These are phyloP conservation scores for Wasmannia auropunctata DNA, from an alignment of 1,140 invertebrate genomes.

Conservation along the genomic window DNA sequence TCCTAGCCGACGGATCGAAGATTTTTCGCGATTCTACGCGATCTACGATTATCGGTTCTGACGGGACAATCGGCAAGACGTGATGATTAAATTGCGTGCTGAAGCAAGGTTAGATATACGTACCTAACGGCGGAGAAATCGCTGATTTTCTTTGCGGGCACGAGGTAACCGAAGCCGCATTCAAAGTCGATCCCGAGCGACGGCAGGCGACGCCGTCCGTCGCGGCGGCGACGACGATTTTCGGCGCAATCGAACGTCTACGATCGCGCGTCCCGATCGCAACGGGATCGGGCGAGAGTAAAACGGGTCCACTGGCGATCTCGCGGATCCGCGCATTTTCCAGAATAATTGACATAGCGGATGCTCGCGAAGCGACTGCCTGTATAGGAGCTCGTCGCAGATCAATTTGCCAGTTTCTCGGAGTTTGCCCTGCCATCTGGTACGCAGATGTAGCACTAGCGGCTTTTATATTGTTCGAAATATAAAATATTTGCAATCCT, in stretches of 20 bases:
- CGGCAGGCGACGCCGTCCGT: conserved; percentile 30
- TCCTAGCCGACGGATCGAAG: neutral
- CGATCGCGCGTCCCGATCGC: neutral
- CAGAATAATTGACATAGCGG: conserved; percentile 49
- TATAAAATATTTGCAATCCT: conserved; percentile 38
- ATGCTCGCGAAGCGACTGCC: conserved; percentile 55
- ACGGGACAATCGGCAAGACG: neutral
- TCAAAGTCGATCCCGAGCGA: conserved; percentile 41
- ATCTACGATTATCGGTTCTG: neutral
- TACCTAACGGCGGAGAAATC: conserved; percentile 21
- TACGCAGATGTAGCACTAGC: conserved; percentile 46
- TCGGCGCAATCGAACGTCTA: conserved; percentile 29
- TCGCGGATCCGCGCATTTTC: conserved; percentile 22
- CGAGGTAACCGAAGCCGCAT: conserved; percentile 15
- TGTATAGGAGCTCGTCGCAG: conserved; percentile 48
- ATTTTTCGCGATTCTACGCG: conserved; percentile 11
- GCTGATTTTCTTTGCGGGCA: neutral
- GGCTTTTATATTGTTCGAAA: conserved; percentile 55
- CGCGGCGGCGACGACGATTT: neutral
- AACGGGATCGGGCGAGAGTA: neutral
- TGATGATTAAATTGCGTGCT: neutral
- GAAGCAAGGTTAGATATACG: conserved; percentile 21
- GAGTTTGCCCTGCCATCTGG: conserved; percentile 70
- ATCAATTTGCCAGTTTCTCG: conserved; percentile 66
- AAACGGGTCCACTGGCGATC: neutral